Percentiles rank a stretch among this genome's conserved stretches.
Conservation (phyloP, 2,113 vertebrate species). For the Pardalotus punctatus region DNA sequence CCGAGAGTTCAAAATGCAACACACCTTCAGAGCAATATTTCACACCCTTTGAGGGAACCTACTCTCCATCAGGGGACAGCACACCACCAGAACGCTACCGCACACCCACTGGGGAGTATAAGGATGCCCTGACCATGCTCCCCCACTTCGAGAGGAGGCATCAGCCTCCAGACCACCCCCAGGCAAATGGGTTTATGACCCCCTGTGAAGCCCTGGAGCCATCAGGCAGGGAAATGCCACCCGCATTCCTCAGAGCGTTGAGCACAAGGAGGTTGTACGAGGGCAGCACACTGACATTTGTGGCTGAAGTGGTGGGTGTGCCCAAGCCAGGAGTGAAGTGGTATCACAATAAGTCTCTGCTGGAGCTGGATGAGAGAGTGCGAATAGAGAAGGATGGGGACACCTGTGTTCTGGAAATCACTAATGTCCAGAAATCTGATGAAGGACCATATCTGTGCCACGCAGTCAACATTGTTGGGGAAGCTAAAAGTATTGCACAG, state of each 20-base stretch:
- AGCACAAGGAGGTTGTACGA: slow-evolving; percentile 83
- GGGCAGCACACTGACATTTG: slow-evolving; percentile 81
- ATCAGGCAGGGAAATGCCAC: slow-evolving; percentile 87
- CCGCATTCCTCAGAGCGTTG: slow-evolving; percentile 90
- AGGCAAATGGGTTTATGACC: slow-evolving; percentile 75
- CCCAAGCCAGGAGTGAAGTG: slow-evolving; percentile 91
- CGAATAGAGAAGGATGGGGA: slow-evolving; percentile 83
- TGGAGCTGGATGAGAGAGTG: slow-evolving; percentile 77
- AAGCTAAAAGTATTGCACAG: slow-evolving; percentile 87
- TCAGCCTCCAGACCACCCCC: slow-evolving; percentile 66
- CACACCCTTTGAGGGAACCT: slow-evolving; percentile 71
- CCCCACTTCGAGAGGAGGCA: slow-evolving; percentile 65
- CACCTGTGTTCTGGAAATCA: slow-evolving; percentile 80
- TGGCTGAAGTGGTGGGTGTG: slow-evolving; percentile 86
- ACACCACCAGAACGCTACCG: slow-evolving; percentile 77
- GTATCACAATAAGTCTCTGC: slow-evolving; percentile 87
- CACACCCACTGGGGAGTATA: slow-evolving; percentile 79
- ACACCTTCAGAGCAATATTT: slow-evolving; percentile 37
- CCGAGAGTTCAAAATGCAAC: slow-evolving; percentile 16
- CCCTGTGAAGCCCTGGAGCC: slow-evolving; percentile 79
- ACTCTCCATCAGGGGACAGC: slow-evolving; percentile 73
- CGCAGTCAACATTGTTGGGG: slow-evolving; percentile 90
- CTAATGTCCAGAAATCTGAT: slow-evolving; percentile 77
- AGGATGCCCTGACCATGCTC: slow-evolving; percentile 62
- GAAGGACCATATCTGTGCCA: slow-evolving; percentile 92